Evolutionary conservation across 2,797 vertebrate species (phyloP), one percentile per base, ranked within the genome.

Genomic region (Lerista edwardsae): DNA sequence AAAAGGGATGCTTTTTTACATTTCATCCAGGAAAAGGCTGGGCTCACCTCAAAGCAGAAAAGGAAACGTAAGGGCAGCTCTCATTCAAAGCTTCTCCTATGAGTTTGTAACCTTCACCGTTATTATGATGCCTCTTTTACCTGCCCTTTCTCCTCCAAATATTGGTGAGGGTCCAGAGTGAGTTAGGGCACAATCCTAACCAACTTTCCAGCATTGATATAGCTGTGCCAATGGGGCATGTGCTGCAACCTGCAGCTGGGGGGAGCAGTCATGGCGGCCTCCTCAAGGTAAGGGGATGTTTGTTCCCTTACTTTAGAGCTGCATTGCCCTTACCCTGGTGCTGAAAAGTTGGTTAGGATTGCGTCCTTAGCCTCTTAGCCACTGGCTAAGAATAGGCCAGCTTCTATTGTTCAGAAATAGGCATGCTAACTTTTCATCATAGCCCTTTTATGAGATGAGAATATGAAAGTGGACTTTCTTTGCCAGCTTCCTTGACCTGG

Each of bases 341-440:
- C n/a, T n/a, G n/a, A n/a, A n/a, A n/a, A n/a, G n/a, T n/a, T n/a
- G n/a, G n/a, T n/a, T n/a, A n/a, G n/a, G n/a, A n/a, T n/a, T n/a
- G n/a, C n/a, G n/a, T n/a, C n/a, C n/a, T n/a, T n/a, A 14, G n/a
- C 25, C 21, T 51, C 47, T 41, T 36, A 57, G 17, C 36, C n/a
- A 34, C 57, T 84, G 6, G 68, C 74, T 0, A 1, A 51, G 57
- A 69, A 3, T 80, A 39, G 9, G 31, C 83, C 29, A 44, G 55
- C 72, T 62, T 39, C 47, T 83, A 36, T 76, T 47, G 88, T 34
- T 86, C 57, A 67, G 65, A 84, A 85, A 31, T 9, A 51, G 1
- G 12, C 44, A 65, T 1, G 5, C 27, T 1, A 47, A 10, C 79
- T 68, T 92, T 86, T 62, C 36, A 44, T 29, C 44, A 31, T 79